Evolutionary conservation across 1,140 invertebrate species (phyloP).

Genomic region (Pseudomyrmex flavicornis): DNA sequence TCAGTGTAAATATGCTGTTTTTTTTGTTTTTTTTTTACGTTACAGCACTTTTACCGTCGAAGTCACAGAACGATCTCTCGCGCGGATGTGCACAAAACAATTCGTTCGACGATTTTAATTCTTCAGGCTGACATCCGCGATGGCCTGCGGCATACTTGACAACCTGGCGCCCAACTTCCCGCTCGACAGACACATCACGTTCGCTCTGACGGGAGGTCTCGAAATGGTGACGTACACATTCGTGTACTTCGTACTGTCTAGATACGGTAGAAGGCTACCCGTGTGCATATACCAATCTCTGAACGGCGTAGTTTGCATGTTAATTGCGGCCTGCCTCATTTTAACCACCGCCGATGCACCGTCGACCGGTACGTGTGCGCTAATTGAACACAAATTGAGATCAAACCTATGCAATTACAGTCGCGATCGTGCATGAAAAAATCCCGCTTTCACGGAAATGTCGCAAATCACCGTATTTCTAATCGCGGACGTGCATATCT

Average conservation of each 20-base stretch:
- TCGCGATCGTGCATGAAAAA: background rate
- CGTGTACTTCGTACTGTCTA: slow-evolving; percentile 77
- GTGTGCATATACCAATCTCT: slow-evolving; percentile 72
- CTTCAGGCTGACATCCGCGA: slow-evolving; percentile 78
- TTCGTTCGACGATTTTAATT: slow-evolving; percentile 14
- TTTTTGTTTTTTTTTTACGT: background rate
- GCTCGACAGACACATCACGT: slow-evolving; percentile 79
- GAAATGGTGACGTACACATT: slow-evolving; percentile 78
- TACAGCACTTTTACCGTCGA: background rate
- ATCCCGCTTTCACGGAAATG: background rate
- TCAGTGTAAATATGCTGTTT: too few species aligned
- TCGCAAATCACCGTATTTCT: background rate
- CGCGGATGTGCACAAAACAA: background rate
- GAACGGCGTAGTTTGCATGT: slow-evolving; percentile 76
- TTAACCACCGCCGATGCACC: slow-evolving; percentile 13
- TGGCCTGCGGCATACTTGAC: slow-evolving; percentile 74
- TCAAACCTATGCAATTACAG: too few species aligned
- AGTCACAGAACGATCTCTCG: background rate
- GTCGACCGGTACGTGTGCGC: slow-evolving; percentile 30
- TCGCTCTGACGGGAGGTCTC: slow-evolving; percentile 76
- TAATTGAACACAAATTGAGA: too few species aligned
- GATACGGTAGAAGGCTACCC: slow-evolving; percentile 74
- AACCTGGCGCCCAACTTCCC: slow-evolving; percentile 73
- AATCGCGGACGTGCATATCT: background rate
- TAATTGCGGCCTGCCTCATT: slow-evolving; percentile 68